These are phyloP conservation scores for Cephus sareptanus DNA, from an alignment of 2,888 invertebrate species.

Conservation along the genomic window DNA sequence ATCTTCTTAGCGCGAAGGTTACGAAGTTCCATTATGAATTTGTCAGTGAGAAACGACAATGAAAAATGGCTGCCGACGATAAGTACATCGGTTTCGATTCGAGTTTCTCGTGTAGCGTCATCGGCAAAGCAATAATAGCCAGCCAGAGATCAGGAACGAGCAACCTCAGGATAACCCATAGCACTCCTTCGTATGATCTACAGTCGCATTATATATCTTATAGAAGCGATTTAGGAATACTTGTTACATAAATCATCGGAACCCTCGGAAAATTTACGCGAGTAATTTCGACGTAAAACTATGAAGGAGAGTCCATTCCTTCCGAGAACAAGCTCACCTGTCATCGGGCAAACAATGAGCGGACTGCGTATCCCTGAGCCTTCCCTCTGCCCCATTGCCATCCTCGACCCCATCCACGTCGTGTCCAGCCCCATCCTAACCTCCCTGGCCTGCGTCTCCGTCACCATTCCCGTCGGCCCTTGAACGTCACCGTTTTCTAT, in stretches of 20 bases:
- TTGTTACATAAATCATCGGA: slow-evolving; percentile 36
- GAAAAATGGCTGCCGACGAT: neutral
- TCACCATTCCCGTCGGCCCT: neutral
- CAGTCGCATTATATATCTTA: slow-evolving; percentile 2
- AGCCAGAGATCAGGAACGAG: neutral
- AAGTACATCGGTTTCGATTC: neutral
- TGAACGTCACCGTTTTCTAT: neutral
- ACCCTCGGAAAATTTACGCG: slow-evolving; percentile 34
- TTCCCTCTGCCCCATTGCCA: neutral
- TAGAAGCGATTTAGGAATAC: slow-evolving; percentile 3
- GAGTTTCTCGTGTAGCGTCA: neutral
- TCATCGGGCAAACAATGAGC: slow-evolving; percentile 47
- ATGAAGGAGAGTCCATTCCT: slow-evolving; percentile 36
- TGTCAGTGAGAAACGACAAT: neutral
- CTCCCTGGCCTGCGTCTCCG: slow-evolving; percentile 10
- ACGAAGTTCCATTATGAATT: neutral
- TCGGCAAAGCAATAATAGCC: neutral
- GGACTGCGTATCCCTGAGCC: slow-evolving; percentile 6
- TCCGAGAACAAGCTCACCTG: slow-evolving; percentile 49
- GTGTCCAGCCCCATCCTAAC: slow-evolving; percentile 4
- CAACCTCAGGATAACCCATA: neutral
- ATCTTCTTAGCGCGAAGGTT: neutral
- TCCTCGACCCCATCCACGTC: neutral
- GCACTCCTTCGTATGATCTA: neutral
- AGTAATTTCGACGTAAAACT: slow-evolving; percentile 36